phyloP scores from a whole-genome alignment of 2,888 invertebrate genomes.

The Dusona sp. region DNA sequence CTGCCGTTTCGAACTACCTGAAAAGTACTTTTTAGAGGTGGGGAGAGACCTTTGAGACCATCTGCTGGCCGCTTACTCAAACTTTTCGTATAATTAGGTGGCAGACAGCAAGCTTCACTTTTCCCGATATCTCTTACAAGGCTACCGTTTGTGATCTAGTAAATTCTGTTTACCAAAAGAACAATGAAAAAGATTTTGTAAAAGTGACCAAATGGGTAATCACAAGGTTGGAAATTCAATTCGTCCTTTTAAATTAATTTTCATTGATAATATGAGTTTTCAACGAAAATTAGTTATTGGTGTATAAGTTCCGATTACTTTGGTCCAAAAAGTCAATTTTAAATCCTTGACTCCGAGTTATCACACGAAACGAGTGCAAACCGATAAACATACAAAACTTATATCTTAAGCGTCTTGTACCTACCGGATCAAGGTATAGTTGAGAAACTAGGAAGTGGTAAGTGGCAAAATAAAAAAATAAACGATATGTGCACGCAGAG shows the following conservation, averaged over 20 bases:
- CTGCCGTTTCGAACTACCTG: slow-evolving; percentile 40
- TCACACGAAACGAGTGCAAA: background rate
- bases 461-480: slow-evolving; percentile 5
- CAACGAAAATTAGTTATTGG: too few species aligned
- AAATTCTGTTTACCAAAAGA: background rate
- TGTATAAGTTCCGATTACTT: background rate
- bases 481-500: background rate
- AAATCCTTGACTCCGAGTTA: too few species aligned
- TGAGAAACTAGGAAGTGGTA: background rate
- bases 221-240: background rate
- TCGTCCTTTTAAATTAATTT: too few species aligned
- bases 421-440: background rate
- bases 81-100: slow-evolving; percentile 78
- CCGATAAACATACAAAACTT: too few species aligned
- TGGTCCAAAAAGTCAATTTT: background rate
- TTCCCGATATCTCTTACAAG: slow-evolving; percentile 11
- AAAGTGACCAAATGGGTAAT: background rate
- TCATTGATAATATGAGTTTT: too few species aligned
- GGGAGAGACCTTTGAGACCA: slow-evolving; percentile 75
- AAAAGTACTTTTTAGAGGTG: slow-evolving; percentile 41
- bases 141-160: background rate
- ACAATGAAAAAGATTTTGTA: background rate
- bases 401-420: too few species aligned
- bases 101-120: slow-evolving; percentile 41
- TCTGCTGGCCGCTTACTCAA: slow-evolving; percentile 75